These are phyloP conservation scores for Ditylenchus dipsaci DNA, from an alignment of 1,140 invertebrate species.

Conservation along the genomic window DNA sequence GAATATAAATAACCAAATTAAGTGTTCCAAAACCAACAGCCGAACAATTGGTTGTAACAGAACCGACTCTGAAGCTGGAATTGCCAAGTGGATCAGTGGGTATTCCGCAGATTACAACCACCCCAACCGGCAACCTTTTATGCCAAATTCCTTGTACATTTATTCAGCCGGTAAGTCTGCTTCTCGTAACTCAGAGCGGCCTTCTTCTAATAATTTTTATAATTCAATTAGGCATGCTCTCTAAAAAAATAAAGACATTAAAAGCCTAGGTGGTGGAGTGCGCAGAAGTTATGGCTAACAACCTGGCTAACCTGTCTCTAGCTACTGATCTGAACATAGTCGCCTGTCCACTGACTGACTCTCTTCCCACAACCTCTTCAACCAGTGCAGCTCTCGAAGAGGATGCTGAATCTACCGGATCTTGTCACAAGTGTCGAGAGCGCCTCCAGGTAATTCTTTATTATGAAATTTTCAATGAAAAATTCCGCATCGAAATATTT, in stretches of 20 bases:
- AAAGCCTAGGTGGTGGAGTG: neutral
- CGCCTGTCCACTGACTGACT: too few species aligned
- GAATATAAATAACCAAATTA: too few species aligned
- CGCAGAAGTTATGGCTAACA: neutral
- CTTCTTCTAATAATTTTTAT: too few species aligned
- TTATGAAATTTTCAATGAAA: too few species aligned
- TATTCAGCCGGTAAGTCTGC: neutral
- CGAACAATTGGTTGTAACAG: too few species aligned
- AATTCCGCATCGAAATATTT: too few species aligned
- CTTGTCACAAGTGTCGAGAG: conserved; percentile 16
- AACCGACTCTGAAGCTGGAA: too few species aligned
- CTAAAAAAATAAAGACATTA: neutral
- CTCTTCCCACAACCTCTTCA: neutral
- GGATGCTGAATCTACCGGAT: conserved; percentile 13
- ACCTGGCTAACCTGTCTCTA: neutral
- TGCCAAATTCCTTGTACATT: conserved; percentile 7
- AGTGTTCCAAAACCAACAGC: too few species aligned
- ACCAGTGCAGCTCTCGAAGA: conserved; percentile 8
- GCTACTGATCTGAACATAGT: neutral
- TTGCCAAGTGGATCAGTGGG: too few species aligned
- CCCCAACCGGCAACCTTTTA: neutral
- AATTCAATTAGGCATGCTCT: neutral
- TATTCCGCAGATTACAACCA: neutral
- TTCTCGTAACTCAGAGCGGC: too few species aligned
- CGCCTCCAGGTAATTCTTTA: too few species aligned